Evolutionary conservation across 2,113 vertebrate genomes (phyloP), one percentile per base, ranked within the genome.

Genomic region (Vimba vimba): DNA sequence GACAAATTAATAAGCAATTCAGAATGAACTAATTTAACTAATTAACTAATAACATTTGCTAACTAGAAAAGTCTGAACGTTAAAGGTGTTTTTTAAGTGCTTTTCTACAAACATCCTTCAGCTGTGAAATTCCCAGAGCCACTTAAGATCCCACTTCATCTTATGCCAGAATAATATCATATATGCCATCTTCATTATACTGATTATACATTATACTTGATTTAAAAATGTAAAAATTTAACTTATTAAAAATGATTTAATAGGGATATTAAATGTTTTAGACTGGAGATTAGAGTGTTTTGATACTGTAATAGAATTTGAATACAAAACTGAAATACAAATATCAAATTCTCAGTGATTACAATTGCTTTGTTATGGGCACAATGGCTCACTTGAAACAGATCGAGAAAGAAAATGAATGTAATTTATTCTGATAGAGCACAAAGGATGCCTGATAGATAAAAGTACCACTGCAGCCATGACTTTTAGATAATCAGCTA

Each of bases 401-500:
- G 71, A 74, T 17, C 71, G 27, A 47, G 43, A 75, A 75, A 47
- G 71, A 9, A 33, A 39, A 59, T 59, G 11, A 30, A 68, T 68
- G 13, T 33, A 17, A 75, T 50, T 75, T 74, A 74, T 15, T 75
- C 43, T 27, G 73, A 74, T 13, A 45, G 21, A 47, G 23, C 43
- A 50, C 43, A 12, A 75, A 75, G 71, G 55, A 64, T 64, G 60
- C n/a, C 60, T 64, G 60, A 64, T n/a, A 27, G n/a, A 15, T 74
- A n/a, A 8, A 47, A 74, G 17, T 74, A 45, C 43, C 47, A 47
- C 43, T 47, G 73, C n/a, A 75, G 43, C 73, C 73, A 50, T 75
- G 39, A 82, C 79, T 43, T 79, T 47, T 7, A 60, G 39, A 73
- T n/a, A 75, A 50, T 15, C 69, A 75, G n/a, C 79, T 45, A 11